Evolutionary conservation across 2,888 invertebrate species (phyloP), one percentile per base, ranked within the genome.

Genomic region (Drosophila anomalipes): DNA sequence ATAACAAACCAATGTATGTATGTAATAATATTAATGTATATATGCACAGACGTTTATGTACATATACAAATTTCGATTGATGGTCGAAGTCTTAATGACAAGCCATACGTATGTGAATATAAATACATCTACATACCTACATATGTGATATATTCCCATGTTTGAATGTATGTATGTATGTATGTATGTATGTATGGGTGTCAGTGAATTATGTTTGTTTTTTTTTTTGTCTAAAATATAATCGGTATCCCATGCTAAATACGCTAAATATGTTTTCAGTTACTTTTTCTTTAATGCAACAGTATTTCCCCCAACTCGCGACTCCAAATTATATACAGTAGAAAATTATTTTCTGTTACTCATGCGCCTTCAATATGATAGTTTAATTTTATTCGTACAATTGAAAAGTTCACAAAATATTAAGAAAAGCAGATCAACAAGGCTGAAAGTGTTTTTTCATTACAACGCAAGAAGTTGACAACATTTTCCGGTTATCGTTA

Each of bases 301-400:
- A 89, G 82, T 78, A 83, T 84, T 86, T 90, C 91, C 92, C 84
- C 91, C 92, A 91, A 90, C 90, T 88, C 81, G 83, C 78, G 82
- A 90, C 89, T 91, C 84, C 91, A 91, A 91, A 91, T 82, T 91
- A 91, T 92, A 91, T 92, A 92, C 92, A 90, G 90, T 87, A 90
- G 91, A 91, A 92, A 92, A 92, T 83, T 89, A 81, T 89, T 89
- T 91, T 90, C 88, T 87, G 90, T 91, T 91, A 91, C 92, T 91
- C 91, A 91, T 92, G 92, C 92, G 91, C 91, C 86, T 91, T 89
- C 87, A 86, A 89, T 84, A 85, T 89, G 82, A 91, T 91, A 91
- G 91, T 91, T 91, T 91, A 90, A 90, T 87, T 91, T 91, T 90
- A 90, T 90, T 91, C 91, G 91, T 91, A 92, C 91, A 91, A 92